Evolutionary conservation across 2,888 invertebrate species (phyloP).

Genomic region (Temnothorax rugatulus): DNA sequence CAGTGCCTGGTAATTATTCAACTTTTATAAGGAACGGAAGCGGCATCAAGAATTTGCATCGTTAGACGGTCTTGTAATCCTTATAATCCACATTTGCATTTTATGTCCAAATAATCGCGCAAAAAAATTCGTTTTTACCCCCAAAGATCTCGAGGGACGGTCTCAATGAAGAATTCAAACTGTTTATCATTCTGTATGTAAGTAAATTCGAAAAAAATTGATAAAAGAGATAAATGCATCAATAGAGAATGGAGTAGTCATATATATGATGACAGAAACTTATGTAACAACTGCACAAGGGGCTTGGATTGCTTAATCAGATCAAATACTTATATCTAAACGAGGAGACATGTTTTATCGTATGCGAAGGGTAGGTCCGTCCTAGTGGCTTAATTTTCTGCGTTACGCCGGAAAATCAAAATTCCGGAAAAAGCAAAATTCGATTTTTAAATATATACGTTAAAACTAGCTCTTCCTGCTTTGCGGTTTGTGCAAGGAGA

Average conservation of each 20-base stretch:
- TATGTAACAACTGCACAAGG: slow-evolving; percentile 29
- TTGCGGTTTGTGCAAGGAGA: not conserved
- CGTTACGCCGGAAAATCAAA: not conserved
- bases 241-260: slow-evolving; percentile 13
- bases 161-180: not conserved
- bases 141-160: not conserved
- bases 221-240: not conserved
- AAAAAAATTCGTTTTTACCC: not conserved
- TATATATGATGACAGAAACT: slow-evolving; percentile 17
- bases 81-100: not conserved
- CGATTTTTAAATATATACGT: not conserved
- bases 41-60: not conserved
- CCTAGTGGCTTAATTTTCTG: not conserved
- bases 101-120: not conserved
- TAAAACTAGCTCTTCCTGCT: not conserved
- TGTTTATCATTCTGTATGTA: not conserved
- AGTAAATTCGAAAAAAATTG: not conserved
- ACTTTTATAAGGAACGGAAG: not conserved
- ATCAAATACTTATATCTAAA: not conserved
- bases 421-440: not conserved
- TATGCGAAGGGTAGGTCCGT: not conserved
- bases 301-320: slow-evolving; percentile 8
- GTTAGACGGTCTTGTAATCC: not conserved
- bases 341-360: not conserved
- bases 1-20: not conserved